Conservation (phyloP, 2,888 invertebrate species). For the Muschampia plurimacula region DNA sequence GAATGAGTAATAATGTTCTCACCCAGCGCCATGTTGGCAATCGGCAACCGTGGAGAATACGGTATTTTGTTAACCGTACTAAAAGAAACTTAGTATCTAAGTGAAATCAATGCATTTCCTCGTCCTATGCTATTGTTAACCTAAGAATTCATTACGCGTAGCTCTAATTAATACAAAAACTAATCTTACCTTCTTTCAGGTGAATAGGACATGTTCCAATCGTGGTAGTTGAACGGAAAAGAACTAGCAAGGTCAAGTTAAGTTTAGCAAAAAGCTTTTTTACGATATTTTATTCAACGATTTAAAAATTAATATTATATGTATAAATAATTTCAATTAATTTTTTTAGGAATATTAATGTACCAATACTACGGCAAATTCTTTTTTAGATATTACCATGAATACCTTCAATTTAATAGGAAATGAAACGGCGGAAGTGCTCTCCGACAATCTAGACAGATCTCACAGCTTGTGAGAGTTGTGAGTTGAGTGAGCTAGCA, state of each 20-base stretch:
- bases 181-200: constrained; percentile 92
- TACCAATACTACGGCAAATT: constrained; percentile 49
- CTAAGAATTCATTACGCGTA: constrained; percentile 48
- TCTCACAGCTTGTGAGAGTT: constrained; percentile 23
- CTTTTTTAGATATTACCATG: constrained; percentile 54
- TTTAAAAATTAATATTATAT: constrained; percentile 30
- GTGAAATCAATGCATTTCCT: constrained; percentile 15
- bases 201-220: constrained; percentile 94
- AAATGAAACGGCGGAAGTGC: constrained; percentile 74
- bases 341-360: constrained; percentile 63
- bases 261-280: constrained; percentile 76
- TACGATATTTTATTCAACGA: constrained; percentile 46
- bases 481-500: constrained; percentile 22
- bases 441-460: constrained; percentile 50
- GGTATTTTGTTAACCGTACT: constrained; percentile 50
- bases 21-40: constrained; percentile 86
- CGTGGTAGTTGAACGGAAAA: constrained; percentile 92
- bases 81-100: constrained; percentile 2
- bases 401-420: constrained; percentile 63
- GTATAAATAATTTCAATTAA: constrained; percentile 49
- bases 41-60: constrained; percentile 73
- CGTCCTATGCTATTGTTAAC: constrained; percentile 44
- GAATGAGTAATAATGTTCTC: constrained; percentile 69
- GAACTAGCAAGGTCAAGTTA: constrained; percentile 86
- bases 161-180: constrained; percentile 61